phyloP scores from a whole-genome alignment of 53 echinoderm and acorn worm species.

The Holothuria scabra region DNA sequence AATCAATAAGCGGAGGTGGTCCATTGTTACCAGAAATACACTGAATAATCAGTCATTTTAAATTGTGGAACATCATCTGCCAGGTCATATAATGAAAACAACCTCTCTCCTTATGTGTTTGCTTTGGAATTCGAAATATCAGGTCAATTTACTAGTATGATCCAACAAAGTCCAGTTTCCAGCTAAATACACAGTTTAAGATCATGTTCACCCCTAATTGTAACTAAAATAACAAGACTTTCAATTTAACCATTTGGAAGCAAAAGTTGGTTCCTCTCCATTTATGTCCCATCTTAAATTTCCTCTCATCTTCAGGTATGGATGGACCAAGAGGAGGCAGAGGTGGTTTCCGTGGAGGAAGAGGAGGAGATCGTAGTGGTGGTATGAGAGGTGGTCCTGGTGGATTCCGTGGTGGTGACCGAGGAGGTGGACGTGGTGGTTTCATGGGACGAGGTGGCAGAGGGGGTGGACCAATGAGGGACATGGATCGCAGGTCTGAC shows the following conservation, averaged over 20 bases:
- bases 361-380: constrained; percentile 65
- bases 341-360: constrained; percentile 57
- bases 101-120: no score
- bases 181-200: no score
- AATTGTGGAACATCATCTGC: no score
- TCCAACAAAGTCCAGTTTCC: no score
- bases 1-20: constrained; percentile 37
- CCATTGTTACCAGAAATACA: constrained; percentile 30
- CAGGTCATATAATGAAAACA: no score
- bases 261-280: not conserved
- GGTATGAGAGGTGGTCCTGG: constrained; percentile 64
- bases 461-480: constrained; percentile 57
- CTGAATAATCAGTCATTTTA: no score
- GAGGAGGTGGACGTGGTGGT: constrained; percentile 73
- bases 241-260: not conserved
- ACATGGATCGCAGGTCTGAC: constrained; percentile 65
- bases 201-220: no score
- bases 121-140: no score
- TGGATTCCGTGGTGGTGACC: constrained; percentile 60
- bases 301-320: constrained; percentile 12
- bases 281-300: not conserved
- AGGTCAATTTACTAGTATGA: no score
- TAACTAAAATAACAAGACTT: not conserved
- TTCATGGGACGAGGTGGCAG: constrained; percentile 65
- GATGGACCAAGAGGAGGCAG: constrained; percentile 57